A percentile compares a stretch with the other conserved stretches of the same genome.
Conservation (phyloP, 2,113 vertebrate species). For the Riparia riparia region DNA sequence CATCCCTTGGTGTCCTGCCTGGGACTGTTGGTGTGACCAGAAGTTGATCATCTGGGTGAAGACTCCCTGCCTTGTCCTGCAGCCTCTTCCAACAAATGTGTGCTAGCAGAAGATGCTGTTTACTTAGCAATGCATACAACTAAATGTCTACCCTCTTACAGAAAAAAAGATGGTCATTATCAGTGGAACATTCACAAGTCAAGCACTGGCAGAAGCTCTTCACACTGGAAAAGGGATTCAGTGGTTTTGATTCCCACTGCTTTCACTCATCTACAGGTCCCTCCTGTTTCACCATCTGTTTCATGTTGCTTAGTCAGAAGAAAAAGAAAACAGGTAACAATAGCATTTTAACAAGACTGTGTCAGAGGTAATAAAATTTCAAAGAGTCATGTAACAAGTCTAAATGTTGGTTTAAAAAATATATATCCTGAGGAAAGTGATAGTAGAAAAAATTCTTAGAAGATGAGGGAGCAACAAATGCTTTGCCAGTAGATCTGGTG, state of each 20-base stretch:
- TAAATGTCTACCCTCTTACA: not conserved
- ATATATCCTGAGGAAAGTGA: not conserved
- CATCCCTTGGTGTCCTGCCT: not conserved
- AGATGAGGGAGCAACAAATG: not conserved
- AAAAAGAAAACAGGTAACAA: not conserved
- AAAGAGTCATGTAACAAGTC: not conserved
- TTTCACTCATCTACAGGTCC: not conserved
- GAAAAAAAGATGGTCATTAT: not conserved
- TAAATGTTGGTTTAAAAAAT: not conserved
- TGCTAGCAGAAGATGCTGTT: not conserved
- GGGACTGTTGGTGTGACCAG: not conserved
- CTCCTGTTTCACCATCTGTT: not conserved
- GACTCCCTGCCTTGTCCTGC: not conserved
- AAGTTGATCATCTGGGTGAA: not conserved
- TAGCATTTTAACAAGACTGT: not conserved
- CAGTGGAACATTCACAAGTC: not conserved
- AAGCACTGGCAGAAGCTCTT: not conserved
- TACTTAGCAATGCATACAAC: not conserved
- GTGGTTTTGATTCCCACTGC: not conserved
- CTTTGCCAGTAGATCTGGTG: not conserved
- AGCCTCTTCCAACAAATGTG: fast-evolving
- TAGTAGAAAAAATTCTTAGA: not conserved
- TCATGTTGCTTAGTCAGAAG: not conserved
- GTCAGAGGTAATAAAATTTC: not conserved
- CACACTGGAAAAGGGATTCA: not conserved